phyloP scores from a whole-genome alignment of 2,797 vertebrate species.

The Tolypeutes matacus region DNA sequence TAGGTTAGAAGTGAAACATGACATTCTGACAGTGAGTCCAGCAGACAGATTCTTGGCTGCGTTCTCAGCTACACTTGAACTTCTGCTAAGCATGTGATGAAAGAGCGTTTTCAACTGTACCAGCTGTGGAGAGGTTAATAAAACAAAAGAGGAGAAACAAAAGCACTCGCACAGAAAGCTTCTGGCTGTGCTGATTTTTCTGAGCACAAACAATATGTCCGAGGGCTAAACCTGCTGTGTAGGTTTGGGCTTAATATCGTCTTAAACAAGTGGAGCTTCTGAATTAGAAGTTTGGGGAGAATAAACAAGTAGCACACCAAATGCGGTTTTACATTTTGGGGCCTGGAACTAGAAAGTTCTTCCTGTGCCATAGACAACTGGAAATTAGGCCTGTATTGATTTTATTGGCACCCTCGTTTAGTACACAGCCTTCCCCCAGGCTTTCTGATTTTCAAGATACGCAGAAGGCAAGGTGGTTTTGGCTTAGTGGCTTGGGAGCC shows the following conservation, averaged over 20 bases:
- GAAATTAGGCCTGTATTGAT: constrained; percentile 47
- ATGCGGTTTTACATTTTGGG: background rate
- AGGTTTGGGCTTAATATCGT: constrained; percentile 49
- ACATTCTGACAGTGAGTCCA: constrained; percentile 80
- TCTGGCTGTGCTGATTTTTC: constrained; percentile 81
- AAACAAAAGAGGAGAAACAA: constrained; percentile 84
- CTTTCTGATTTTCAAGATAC: background rate
- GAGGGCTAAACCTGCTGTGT: constrained; percentile 13
- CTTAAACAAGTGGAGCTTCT: constrained; percentile 50
- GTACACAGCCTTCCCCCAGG: background rate
- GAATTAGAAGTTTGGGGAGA: constrained; percentile 48
- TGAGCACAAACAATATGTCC: constrained; percentile 75
- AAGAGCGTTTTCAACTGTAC: constrained; percentile 86
- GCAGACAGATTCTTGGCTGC: constrained; percentile 85
- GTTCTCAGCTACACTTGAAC: constrained; percentile 81
- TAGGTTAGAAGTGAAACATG: constrained; percentile 79
- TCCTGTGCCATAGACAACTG: background rate
- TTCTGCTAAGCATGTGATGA: constrained; percentile 85
- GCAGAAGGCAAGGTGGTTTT: background rate
- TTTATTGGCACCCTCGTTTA: background rate
- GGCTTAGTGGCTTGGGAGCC: background rate
- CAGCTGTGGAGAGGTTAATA: constrained; percentile 85
- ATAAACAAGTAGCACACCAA: background rate
- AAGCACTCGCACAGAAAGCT: constrained; percentile 77
- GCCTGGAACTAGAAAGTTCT: constrained; percentile 4